A percentile compares a stretch with the other conserved stretches of the same genome.
Evolutionary conservation across 1,140 invertebrate genomes (phyloP).

Genomic region (Uloborus diversus): DNA sequence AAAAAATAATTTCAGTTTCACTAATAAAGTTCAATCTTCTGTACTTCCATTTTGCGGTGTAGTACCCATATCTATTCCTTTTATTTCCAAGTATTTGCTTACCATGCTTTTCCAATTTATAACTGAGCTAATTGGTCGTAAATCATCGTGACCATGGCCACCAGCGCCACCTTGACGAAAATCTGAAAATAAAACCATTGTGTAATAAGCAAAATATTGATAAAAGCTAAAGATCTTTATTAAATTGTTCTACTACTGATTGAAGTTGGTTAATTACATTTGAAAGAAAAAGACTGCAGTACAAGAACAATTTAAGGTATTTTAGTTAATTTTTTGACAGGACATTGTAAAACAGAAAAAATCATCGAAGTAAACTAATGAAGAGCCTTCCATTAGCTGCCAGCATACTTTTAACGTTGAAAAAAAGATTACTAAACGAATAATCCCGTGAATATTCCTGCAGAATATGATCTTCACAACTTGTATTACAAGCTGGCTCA

Average conservation of each 20-base stretch:
- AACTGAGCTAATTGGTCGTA: conserved; percentile 58
- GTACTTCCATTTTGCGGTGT: conserved; percentile 48
- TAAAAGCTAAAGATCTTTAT: too few relatives aligned
- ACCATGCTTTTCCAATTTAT: conserved; percentile 61
- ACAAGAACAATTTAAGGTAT: not conserved
- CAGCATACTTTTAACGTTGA: too few relatives aligned
- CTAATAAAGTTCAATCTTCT: conserved; percentile 29
- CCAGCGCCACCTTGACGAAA: conserved; percentile 10
- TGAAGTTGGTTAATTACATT: not conserved
- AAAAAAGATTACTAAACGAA: too few relatives aligned
- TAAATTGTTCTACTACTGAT: too few relatives aligned
- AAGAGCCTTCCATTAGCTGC: too few relatives aligned
- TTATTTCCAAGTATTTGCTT: conserved; percentile 60
- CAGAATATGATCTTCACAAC: too few relatives aligned
- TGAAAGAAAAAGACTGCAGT: not conserved
- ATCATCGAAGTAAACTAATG: too few relatives aligned
- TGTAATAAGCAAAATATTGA: too few relatives aligned
- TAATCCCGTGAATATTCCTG: too few relatives aligned
- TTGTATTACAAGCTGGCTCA: not conserved
- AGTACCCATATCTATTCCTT: conserved; percentile 50
- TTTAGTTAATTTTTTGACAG: too few relatives aligned
- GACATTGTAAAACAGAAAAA: too few relatives aligned
- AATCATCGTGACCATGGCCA: conserved; percentile 28
- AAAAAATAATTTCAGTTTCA: conserved; percentile 22
- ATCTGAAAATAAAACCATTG: conserved; percentile 1